Evolutionary conservation across 2,797 vertebrate genomes (phyloP), one percentile per base, ranked within the genome.

Genomic region (Ceryle rudis): DNA sequence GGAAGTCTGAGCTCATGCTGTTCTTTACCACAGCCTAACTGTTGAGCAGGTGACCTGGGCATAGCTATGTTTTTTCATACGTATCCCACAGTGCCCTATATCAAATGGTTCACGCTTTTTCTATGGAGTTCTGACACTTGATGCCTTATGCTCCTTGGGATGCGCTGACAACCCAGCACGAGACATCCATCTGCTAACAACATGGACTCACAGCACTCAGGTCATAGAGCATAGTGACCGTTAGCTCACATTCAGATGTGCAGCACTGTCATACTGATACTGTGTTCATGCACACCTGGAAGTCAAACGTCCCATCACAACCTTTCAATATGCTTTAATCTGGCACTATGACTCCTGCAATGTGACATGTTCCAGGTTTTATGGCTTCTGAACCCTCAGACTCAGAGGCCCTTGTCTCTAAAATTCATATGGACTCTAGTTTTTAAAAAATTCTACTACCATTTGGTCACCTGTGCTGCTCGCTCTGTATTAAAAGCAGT

Each of bases 61-160:
- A 51, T 0, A n/a, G 58, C 33, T 70, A 33, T n/a, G 41, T 8
- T 28, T 60, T 37, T 13, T 18, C 0, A 0, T 17, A 16, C 0
- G 4, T 10, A 39, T 15, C 29, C 12, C 2, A 1, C 5, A 17
- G 16, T 0, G 1, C 10, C 60, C 60, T 35, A 14, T 21, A 46
- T 9, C 31, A 42, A 37, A 46, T 7, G 33, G 22, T n/a, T 81
- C 51, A n/a, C 20, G 7, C 33, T 37, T 3, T n/a, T 9, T 25
- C 3, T 0, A 13, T 3, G 57, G 66, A 58, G 49, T 52, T 85
- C 33, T 87, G 62, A 65, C 54, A 37, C 62, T 42, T 41, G 6
- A 9, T 11, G 33, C 52, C 42, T 23, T 1, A 10, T 39, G 17
- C 5, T 64, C 2, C 1, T 0, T 39, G 21, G 57, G 15, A n/a